These are phyloP conservation scores for Sialia sialis DNA, from an alignment of 2,113 vertebrate genomes.

Conservation along the genomic window DNA sequence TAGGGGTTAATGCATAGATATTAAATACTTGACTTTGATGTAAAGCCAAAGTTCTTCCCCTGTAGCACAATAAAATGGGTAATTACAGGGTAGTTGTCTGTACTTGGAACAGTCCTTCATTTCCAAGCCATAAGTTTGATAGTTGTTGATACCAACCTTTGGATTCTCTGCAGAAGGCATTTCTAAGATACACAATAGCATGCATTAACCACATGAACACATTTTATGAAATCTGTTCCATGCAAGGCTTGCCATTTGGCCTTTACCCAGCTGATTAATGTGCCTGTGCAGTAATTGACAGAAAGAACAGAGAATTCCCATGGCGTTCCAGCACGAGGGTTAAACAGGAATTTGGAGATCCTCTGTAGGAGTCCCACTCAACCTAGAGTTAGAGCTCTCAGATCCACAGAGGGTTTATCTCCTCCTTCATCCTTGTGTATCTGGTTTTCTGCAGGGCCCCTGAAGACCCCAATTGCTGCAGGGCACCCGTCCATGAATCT, in stretches of 20 bases:
- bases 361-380: background rate
- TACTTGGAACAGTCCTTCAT: background rate
- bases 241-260: accelerated
- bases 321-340: background rate
- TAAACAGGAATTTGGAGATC: background rate
- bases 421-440: background rate
- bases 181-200: background rate
- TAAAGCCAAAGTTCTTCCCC: background rate
- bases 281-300: background rate
- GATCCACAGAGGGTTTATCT: background rate
- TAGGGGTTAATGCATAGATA: background rate
- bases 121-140: background rate
- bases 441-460: constrained; percentile 74
- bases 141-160: background rate
- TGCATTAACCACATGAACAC: background rate
- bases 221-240: background rate
- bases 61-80: background rate
- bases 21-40: background rate
- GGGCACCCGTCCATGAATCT: constrained; percentile 97
- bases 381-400: background rate
- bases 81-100: background rate
- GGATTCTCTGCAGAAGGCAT: background rate
- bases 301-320: background rate
- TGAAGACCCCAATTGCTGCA: constrained; percentile 95
- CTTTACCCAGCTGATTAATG: background rate